A percentile compares a stretch with the other conserved stretches of the same genome.
Evolutionary conservation across 35 echinoderm and acorn worm species (phyloP).

Genomic region (Apostichopus parvimensis): DNA sequence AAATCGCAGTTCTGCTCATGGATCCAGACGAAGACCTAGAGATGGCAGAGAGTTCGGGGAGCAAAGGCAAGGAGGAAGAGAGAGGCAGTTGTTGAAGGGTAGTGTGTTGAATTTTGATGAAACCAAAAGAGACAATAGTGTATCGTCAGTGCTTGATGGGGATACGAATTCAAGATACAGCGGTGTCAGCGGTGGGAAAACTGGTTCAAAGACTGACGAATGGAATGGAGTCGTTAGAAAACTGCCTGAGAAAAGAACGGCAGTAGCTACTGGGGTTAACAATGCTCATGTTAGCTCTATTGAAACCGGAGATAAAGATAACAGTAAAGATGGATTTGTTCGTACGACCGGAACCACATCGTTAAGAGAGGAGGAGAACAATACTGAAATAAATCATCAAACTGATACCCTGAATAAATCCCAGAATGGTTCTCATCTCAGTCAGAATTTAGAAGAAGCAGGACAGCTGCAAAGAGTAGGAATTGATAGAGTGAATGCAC

Average conservation of each 20-base stretch:
- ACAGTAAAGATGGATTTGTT: background rate
- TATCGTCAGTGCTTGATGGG: background rate
- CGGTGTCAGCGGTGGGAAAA: too few species aligned
- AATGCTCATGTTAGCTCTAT: background rate
- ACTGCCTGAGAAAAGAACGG: background rate
- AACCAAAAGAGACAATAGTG: background rate
- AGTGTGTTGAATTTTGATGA: background rate
- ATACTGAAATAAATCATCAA: background rate
- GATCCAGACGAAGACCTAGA: background rate
- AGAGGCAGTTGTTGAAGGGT: background rate
- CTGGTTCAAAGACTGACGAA: background rate
- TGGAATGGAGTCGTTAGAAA: background rate
- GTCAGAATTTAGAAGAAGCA: background rate
- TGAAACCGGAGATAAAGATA: background rate
- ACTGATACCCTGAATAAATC: background rate
- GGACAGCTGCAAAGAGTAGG: background rate
- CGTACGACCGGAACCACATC: too few species aligned
- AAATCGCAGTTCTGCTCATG: background rate
- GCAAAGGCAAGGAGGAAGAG: background rate
- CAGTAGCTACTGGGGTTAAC: background rate
- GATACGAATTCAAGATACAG: too few species aligned
- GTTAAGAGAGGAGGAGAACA: too few species aligned
- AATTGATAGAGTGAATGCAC: background rate
- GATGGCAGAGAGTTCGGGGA: background rate
- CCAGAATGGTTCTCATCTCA: conserved; percentile 24